Percentiles rank a stretch among this genome's conserved stretches.
phyloP scores from a whole-genome alignment of 2,797 vertebrate genomes.

The Zalophus californianus region DNA sequence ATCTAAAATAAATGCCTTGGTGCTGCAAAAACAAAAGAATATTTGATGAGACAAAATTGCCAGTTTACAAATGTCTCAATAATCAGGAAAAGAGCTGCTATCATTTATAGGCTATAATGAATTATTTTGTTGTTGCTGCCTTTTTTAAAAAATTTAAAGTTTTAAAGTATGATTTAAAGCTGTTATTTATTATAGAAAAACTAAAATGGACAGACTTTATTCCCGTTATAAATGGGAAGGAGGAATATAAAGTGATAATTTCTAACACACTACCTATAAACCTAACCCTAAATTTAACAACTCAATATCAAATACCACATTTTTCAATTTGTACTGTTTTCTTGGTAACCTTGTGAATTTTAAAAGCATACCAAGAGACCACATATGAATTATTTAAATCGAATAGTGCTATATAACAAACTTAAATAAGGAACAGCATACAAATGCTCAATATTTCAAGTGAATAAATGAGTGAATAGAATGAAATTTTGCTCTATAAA shows the following conservation, averaged over 20 bases:
- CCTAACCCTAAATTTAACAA: slow-evolving; percentile 38
- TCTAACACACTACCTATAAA: background rate
- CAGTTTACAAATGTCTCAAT: slow-evolving; percentile 68
- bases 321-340: slow-evolving; percentile 48
- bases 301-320: background rate
- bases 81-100: slow-evolving; percentile 77
- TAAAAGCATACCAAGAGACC: slow-evolving; percentile 11
- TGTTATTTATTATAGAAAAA: slow-evolving; percentile 46
- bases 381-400: slow-evolving; percentile 10
- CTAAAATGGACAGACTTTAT: slow-evolving; percentile 25
- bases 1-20: slow-evolving; percentile 78
- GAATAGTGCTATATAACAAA: background rate
- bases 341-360: background rate
- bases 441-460: background rate
- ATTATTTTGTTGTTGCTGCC: slow-evolving; percentile 27
- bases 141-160: slow-evolving; percentile 29
- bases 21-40: slow-evolving; percentile 77
- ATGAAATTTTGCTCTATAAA: slow-evolving; percentile 14
- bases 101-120: slow-evolving; percentile 69
- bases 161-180: slow-evolving; percentile 38
- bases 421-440: background rate
- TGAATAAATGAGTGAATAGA: background rate
- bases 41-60: slow-evolving; percentile 76
- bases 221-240: background rate
- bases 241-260: slow-evolving; percentile 33